Evolutionary conservation across 1,140 invertebrate genomes (phyloP).

Genomic region (Sitobion miscanthi): DNA sequence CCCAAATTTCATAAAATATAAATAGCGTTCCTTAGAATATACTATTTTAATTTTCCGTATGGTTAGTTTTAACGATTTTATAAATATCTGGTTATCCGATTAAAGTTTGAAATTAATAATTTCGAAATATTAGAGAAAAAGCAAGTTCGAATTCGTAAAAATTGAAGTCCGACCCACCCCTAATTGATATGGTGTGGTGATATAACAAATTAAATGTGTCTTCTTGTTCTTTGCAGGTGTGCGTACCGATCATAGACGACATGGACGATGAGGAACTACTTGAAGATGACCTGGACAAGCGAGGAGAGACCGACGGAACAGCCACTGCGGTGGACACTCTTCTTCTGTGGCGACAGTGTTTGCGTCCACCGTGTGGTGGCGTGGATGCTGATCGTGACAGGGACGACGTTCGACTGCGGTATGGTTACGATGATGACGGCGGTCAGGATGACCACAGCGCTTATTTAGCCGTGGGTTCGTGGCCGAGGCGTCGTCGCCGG

Average conservation of each 20-base stretch:
- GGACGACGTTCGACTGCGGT: not conserved
- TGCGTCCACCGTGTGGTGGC: slow-evolving; percentile 21
- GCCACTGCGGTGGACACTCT: not conserved
- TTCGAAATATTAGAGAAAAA: not conserved
- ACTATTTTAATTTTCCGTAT: not conserved
- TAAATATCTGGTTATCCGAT: not conserved
- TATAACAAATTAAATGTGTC: not conserved
- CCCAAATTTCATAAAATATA: not conserved
- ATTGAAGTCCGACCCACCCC: no score
- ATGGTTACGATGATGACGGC: slow-evolving; percentile 19
- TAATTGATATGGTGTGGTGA: not conserved
- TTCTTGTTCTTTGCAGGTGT: not conserved
- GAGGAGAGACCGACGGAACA: not conserved
- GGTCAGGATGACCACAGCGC: not conserved
- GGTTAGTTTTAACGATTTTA: not conserved
- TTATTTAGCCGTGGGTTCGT: not conserved
- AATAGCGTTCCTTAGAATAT: no score
- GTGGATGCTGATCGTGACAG: not conserved
- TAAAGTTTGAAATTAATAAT: not conserved
- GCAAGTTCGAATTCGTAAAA: no score
- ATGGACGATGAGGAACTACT: slow-evolving; percentile 18
- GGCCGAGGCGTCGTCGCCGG: not conserved
- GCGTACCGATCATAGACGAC: slow-evolving; percentile 1
- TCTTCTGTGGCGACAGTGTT: slow-evolving; percentile 16
- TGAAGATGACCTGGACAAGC: not conserved